Base-by-base conservation (phyloP, 2,888 invertebrate species). In the Tricholauxania praeusta region DNA sequence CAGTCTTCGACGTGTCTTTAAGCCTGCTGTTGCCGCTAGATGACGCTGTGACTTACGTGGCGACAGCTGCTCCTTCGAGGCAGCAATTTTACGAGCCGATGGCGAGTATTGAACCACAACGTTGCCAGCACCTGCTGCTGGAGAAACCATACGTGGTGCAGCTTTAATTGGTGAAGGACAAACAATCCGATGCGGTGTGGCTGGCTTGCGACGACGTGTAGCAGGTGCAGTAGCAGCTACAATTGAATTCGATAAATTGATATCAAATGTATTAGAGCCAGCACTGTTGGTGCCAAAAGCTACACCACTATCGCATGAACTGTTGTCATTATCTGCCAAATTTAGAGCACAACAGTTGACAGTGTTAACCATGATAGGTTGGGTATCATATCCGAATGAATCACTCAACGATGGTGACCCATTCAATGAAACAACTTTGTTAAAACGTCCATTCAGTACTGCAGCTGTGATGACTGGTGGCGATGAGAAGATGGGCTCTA, bases 141-240 rank as follows among this genome's bases (percentile, higher is more conserved):
- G 76, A 57, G 77, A 72, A 22, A 74, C 74, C 6, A 67, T 69
- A 49, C 78, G 77, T 3, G 77, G 70, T 28, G 74, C 64, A 22
- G 76, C 77, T 73, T 86, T 87, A 17, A 84, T 84, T 10, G 86
- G 88, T 62, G 86, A 87, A 71, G 86, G 86, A 76, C 87, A 87
- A 32, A 87, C 89, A 82, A 91, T 91, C 77, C 91, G 90, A 83
- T 91, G 91, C 48, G 91, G 91, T 68, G 91, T 91, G 15, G 87
- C 84, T 59, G 88, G 87, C 74, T 87, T 88, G 19, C 85, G 83
- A 48, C 85, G 80, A 53, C 75, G 75, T 39, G 59, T 66, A 12
- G 60, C 65, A 14, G 66, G 74, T 6, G 71, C 10, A 12, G 66
- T 22, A 47, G 72, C 73, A 2, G 77, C 77, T 8, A 76, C 75